These are phyloP conservation scores for Stegodyphus mimosarum DNA, from an alignment of 1,140 invertebrate genomes.

Conservation along the genomic window DNA sequence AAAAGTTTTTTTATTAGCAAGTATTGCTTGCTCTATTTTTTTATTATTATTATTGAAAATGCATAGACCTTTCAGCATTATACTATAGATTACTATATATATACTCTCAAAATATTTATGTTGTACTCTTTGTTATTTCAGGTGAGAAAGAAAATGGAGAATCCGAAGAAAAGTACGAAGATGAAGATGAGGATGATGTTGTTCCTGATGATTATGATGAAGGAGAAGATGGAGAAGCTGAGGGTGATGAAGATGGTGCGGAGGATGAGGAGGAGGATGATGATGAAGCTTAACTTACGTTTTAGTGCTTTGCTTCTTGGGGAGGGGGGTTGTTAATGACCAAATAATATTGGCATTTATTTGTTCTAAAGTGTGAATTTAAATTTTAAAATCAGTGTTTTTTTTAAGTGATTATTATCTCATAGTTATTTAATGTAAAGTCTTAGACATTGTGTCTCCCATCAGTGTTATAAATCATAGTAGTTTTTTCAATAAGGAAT, in stretches of 20 bases:
- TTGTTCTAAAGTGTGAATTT: constrained; percentile 9
- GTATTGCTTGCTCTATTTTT: no score
- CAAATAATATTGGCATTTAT: constrained; percentile 57
- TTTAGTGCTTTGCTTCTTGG: constrained; percentile 47
- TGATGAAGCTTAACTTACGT: constrained; percentile 49
- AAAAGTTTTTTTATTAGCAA: no score
- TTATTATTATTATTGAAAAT: no score
- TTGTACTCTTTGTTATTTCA: neutral
- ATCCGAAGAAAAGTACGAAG: constrained; percentile 51
- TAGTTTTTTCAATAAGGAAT: constrained; percentile 22
- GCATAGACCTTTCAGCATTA: no score
- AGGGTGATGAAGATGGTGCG: constrained; percentile 34
- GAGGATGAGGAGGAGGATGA: constrained; percentile 53
- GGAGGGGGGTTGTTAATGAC: constrained; percentile 52
- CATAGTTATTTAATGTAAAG: constrained; percentile 6
- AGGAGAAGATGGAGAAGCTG: constrained; percentile 52
- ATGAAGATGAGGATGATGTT: constrained; percentile 54
- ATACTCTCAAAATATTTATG: no score
- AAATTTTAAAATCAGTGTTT: constrained; percentile 6
- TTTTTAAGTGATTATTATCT: constrained; percentile 16
- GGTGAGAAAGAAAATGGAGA: constrained; percentile 58
- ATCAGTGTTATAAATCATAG: constrained; percentile 46
- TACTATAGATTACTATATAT: no score
- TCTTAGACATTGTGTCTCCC: constrained; percentile 32
- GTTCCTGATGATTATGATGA: constrained; percentile 57